Evolutionary conservation across 2,797 vertebrate species (phyloP).

Genomic region (Merluccius polli): DNA sequence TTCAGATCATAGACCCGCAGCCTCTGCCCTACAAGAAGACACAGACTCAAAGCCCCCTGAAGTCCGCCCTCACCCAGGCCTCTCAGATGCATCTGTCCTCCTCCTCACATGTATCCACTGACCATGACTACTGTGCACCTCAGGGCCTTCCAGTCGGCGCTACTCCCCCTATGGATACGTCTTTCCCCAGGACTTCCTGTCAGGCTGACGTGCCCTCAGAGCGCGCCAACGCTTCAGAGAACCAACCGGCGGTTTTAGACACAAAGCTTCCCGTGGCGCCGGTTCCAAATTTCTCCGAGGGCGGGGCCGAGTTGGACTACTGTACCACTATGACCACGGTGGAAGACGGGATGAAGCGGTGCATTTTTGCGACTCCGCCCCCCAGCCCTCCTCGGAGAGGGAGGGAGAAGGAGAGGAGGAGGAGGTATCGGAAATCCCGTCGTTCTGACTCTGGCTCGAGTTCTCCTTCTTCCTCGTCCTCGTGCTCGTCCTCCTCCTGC

Average conservation of each 20-base stretch:
- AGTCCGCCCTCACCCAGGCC: neutral
- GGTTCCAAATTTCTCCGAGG: constrained; percentile 44
- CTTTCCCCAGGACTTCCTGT: neutral
- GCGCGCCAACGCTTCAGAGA: neutral
- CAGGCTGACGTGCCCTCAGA: neutral
- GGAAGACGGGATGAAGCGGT: constrained; percentile 13
- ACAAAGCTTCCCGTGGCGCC: constrained; percentile 30
- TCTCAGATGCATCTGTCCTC: constrained; percentile 20
- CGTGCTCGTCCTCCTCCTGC: constrained; percentile 68
- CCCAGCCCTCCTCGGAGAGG: constrained; percentile 61
- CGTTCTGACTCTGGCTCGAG: constrained; percentile 68
- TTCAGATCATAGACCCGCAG: constrained; percentile 80
- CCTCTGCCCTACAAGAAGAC: constrained; percentile 67
- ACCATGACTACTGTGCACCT: constrained; percentile 87
- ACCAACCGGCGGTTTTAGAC: constrained; percentile 18
- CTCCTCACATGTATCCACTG: constrained; percentile 58
- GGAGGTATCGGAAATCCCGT: constrained; percentile 74
- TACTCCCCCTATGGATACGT: constrained; percentile 11
- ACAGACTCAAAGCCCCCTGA: neutral
- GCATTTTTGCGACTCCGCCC: constrained; percentile 51
- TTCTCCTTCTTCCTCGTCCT: constrained; percentile 45
- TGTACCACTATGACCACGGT: constrained; percentile 31
- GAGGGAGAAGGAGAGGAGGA: constrained; percentile 60
- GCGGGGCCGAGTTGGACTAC: constrained; percentile 44
- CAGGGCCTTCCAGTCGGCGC: constrained; percentile 5